Evolutionary conservation across 2,888 invertebrate species (phyloP), one percentile per base, ranked within the genome.

Genomic region (Dioctria rufipes): DNA sequence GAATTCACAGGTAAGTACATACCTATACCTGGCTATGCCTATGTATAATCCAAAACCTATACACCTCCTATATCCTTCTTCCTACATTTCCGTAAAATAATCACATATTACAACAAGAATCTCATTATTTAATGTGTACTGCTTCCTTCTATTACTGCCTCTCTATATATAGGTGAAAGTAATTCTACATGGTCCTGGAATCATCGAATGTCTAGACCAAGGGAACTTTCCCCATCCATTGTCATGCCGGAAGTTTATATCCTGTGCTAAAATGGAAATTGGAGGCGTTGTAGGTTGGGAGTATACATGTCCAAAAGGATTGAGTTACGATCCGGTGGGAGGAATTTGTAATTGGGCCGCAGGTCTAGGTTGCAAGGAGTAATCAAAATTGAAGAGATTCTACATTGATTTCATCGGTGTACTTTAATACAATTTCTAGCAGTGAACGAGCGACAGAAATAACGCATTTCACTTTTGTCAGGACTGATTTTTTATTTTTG

Each of bases 211-310:
- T 86, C 89, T 95, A 81, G 96, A 97, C 88, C 94, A 95, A 85
- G 97, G 97, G 58, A 96, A 95, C 88, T 97, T 96, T 89, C 95
- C 96, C 0, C 97, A 97, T 90, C 97, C 97, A 3, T 91, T 93
- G 13, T 96, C 95, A 0, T 97, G 97, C 88, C 95, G 94, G 89
- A 96, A 96, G 89, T 97, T 97, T 88, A 96, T 97, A 85, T 95
- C 95, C 37, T 97, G 97, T 88, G 96, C 96, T 42, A 92, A 92
- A 87, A 93, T 95, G 90, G 95, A 95, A 84, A 93, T 92, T 85
- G 94, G 94, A 11, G 92, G 92, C 13, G 92, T 96, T 2, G 89
- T 95, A 1, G 96, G 96, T 6, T 96, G 96, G 93, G 96, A 95
- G 85, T 97, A 97, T 89, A 94, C 95, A 11, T 97, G 97, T 86